Base-by-base conservation (phyloP, 1,140 invertebrate species). In the Rhyzopertha dominica region DNA sequence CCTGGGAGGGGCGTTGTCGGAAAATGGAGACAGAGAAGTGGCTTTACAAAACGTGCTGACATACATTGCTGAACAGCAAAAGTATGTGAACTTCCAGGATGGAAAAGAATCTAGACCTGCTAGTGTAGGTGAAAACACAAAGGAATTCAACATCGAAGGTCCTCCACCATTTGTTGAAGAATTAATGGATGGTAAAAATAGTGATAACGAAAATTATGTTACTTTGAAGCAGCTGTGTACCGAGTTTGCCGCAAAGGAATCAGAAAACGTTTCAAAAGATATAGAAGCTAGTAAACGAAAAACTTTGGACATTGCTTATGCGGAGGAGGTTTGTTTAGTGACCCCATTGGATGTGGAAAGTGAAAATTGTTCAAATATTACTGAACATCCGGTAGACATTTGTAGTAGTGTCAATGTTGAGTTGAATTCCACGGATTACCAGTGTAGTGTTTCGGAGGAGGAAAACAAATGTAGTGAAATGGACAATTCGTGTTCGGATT, bases 31-130 rank as follows among this genome's bases (percentile, higher is more conserved):
- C 46, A 69, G 80, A 16, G 81, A 84, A 59, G 76, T 80, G 59
- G 80, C 82, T 0, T 63, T 85, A 12, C 82, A 84, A 51, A 85
- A 80, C 54, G 82, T 86, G 2, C 63, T 86, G 1, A 77, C 79
- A 25, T 85, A 85, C 55, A 84, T 86, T 45, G 82, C 81, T 3
- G 82, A 86, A 53, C 82, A 86, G 60, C 81, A 84, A 56, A 81
- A 81, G 62, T 85, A 83, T 56, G 79, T 72, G 49, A 67, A 73
- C 19, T 71, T 71, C 30, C 67, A 75, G 58, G 75, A 79, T 57
- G 72, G 73, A 32, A 39, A 28, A 4, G 75, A 78, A 55, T 72
- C 73, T 5, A 61, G 69, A 53, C 72, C 74, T 14, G 72, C 71
- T n/a, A 65, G 60, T 1, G 56, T 54, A 3, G 54, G 43, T 24